These are phyloP conservation scores for Odontocerum albicorne DNA, from an alignment of 2,888 invertebrate species.

Conservation along the genomic window DNA sequence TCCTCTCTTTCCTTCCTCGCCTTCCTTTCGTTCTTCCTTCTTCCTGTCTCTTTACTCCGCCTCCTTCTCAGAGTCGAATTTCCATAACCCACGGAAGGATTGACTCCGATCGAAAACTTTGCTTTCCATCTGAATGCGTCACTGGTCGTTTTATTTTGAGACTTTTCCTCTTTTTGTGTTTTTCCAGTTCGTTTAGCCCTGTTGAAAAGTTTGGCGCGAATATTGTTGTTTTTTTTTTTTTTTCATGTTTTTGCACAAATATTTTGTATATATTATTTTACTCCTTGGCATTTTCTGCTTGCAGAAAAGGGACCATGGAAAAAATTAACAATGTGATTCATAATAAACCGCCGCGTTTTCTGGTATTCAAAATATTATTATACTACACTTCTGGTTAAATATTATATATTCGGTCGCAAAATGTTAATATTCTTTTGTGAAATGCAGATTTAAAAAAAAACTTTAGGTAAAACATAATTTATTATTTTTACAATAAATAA, in stretches of 20 bases:
- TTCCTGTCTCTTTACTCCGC: not conserved
- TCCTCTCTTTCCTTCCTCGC: too few species aligned
- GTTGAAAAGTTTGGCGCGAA: conserved; percentile 20
- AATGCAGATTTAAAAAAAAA: too few species aligned
- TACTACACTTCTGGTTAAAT: not conserved
- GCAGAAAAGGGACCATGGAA: too few species aligned
- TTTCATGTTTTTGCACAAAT: not conserved
- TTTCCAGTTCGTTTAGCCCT: conserved; percentile 29
- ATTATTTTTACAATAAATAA: too few species aligned
- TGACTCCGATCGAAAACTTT: conserved; percentile 12
- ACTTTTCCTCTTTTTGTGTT: conserved; percentile 23
- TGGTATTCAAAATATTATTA: not conserved
- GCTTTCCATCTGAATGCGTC: conserved; percentile 13
- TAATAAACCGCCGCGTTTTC: not conserved
- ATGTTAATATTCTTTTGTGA: too few species aligned
- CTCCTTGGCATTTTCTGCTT: too few species aligned
- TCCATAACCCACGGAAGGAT: conserved; percentile 7
- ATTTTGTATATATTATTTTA: too few species aligned
- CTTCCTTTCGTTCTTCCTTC: not conserved
- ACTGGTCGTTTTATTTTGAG: conserved; percentile 16
- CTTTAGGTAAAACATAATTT: too few species aligned
- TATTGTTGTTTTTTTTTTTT: too few species aligned
- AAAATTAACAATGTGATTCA: too few species aligned
- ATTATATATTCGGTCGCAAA: too few species aligned
- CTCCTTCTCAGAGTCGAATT: not conserved